Evolutionary conservation across 2,888 invertebrate genomes (phyloP), one percentile per base, ranked within the genome.

Genomic region (Ashinkailepas kermadecensis): DNA sequence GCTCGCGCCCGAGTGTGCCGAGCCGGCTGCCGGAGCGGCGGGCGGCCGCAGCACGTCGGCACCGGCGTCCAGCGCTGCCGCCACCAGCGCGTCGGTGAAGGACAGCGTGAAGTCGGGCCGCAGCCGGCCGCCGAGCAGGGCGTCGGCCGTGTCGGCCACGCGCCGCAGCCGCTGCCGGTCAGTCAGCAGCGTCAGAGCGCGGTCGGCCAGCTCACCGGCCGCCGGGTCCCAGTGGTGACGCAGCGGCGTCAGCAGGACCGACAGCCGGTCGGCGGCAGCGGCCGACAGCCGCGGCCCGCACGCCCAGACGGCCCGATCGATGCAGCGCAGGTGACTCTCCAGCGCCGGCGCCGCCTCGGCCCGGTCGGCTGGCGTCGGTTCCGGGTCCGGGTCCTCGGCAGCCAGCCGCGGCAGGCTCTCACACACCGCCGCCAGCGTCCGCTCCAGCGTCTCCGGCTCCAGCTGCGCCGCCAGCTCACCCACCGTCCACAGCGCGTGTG

Each of bases 101-200:
- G 74, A 74, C 21, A 74, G 74, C 56, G 74, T 56, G 74, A 54
- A 74, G 74, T 74, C 74, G 54, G 74, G 54, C 74, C 2, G 56
- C 54, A 56, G 56, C 56, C 74, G 54, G 56, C 74, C 74, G 56
- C 7, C 54, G 18, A 54, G 74, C 74, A 74, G 2, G 1, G 54
- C 74, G 15, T 54, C 56, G 56, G 54, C 54, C 21, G 21, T 13
- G 56, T 11, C 74, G 23, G 56, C 7, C 54, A 21, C 74, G 54
- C 74, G 74, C 54, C 39, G 74, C 74, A 74, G 74, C 54, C 74
- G 74, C 56, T 54, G 21, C 13, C 15, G 15, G 74, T 74, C 74
- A 0, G 18, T 21, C 21, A 74, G 74, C 74, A 74, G 74, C 21
- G 74, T 18, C 54, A 74, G 56, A 9, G 21, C 3, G 13, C 21